Conservation (phyloP, 2,113 vertebrate species). For the Semicossyphus pulcher region DNA sequence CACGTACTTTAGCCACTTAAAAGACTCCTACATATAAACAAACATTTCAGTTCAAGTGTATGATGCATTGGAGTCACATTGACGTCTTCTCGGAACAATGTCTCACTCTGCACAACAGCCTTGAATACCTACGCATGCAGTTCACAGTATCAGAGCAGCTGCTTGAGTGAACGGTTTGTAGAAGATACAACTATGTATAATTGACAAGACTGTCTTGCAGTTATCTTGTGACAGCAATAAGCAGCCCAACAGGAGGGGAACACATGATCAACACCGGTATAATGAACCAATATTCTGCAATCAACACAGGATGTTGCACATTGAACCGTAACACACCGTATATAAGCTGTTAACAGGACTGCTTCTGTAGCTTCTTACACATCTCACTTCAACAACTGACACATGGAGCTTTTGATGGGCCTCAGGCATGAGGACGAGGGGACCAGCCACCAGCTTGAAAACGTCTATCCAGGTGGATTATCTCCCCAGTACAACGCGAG, state of each 20-base stretch:
- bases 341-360: background rate
- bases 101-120: too few species aligned
- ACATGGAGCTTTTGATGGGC: background rate
- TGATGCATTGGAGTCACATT: too few species aligned
- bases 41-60: too few species aligned
- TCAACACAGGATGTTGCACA: background rate
- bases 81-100: too few species aligned
- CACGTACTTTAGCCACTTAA: too few species aligned
- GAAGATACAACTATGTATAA: too few species aligned
- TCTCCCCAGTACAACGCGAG: constrained; percentile 2
- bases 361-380: background rate
- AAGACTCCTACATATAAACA: too few species aligned
- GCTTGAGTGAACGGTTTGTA: too few species aligned
- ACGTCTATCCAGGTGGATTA: constrained; percentile 31
- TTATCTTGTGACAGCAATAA: constrained; percentile 2
- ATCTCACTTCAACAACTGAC: background rate
- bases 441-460: constrained; percentile 13
- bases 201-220: background rate
- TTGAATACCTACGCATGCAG: too few species aligned
- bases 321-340: background rate
- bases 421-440: background rate
- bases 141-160: too few species aligned
- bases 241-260: background rate
- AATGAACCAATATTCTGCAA: constrained; percentile 16
- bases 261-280: constrained; percentile 15